These are phyloP conservation scores for Trialeurodes vaporariorum DNA, from an alignment of 1,140 invertebrate genomes.

Conservation along the genomic window DNA sequence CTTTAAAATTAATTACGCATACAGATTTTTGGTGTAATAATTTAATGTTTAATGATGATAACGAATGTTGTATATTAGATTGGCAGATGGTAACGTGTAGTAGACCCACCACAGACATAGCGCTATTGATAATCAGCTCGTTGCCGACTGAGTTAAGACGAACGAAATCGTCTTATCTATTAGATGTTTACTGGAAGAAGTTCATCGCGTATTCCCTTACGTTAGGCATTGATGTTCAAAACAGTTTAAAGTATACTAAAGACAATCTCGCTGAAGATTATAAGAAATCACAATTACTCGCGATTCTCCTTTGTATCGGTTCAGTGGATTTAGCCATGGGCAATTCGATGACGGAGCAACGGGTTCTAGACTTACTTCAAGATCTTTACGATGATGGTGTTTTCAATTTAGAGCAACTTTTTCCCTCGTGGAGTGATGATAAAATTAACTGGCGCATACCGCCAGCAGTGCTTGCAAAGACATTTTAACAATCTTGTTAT, in stretches of 20 bases:
- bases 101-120: slow-evolving; percentile 62
- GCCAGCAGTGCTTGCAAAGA: too few relatives aligned
- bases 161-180: slow-evolving; percentile 42
- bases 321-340: slow-evolving; percentile 62
- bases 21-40: slow-evolving; percentile 77
- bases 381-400: slow-evolving; percentile 47
- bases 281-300: slow-evolving; percentile 54
- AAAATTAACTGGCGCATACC: background rate
- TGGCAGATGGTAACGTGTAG: slow-evolving; percentile 77
- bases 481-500: too few relatives aligned
- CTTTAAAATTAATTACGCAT: slow-evolving; percentile 57
- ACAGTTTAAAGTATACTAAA: slow-evolving; percentile 42
- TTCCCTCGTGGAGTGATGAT: background rate
- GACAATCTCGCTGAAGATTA: slow-evolving; percentile 49
- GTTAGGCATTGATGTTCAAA: slow-evolving; percentile 46
- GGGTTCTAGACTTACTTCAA: slow-evolving; percentile 45
- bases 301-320: slow-evolving; percentile 60
- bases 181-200: slow-evolving; percentile 54
- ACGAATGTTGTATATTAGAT: slow-evolving; percentile 52
- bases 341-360: slow-evolving; percentile 52
- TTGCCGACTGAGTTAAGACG: slow-evolving; percentile 54
- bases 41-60: slow-evolving; percentile 50
- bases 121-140: slow-evolving; percentile 63
- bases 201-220: slow-evolving; percentile 41
- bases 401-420: slow-evolving; percentile 9